Conservation (phyloP, 1,140 invertebrate genomes). For the Apis florea region DNA sequence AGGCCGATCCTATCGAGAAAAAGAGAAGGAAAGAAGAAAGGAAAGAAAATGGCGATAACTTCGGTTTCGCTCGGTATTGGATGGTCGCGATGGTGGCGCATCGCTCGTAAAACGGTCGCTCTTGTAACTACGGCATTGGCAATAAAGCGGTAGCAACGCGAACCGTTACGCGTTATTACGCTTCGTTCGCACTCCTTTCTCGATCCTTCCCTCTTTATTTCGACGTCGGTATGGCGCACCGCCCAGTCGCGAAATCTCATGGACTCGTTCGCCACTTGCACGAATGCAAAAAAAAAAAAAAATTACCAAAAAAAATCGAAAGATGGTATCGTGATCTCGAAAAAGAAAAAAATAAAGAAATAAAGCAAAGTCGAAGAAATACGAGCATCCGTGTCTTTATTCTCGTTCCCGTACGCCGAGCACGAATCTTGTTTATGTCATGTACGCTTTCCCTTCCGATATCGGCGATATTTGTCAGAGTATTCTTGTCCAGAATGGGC, state of each 20-base stretch:
- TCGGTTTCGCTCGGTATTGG: constrained; percentile 13
- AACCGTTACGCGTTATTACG: constrained; percentile 53
- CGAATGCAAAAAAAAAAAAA: too few species aligned
- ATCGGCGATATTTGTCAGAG: constrained; percentile 64
- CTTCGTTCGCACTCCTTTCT: background rate
- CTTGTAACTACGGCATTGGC: constrained; percentile 40
- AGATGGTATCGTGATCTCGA: background rate
- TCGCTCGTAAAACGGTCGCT: constrained; percentile 50
- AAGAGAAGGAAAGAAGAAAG: background rate
- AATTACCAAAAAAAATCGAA: too few species aligned
- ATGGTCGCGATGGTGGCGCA: constrained; percentile 18
- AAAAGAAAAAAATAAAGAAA: background rate
- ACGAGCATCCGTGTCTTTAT: constrained; percentile 28
- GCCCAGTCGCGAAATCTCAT: too few species aligned
- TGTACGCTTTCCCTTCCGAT: constrained; percentile 65
- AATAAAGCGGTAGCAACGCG: constrained; percentile 42
- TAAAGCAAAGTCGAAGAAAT: constrained; percentile 43
- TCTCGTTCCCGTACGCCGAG: constrained; percentile 42
- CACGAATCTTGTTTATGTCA: constrained; percentile 68
- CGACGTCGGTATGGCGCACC: background rate
- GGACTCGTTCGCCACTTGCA: background rate
- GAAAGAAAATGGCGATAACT: constrained; percentile 54
- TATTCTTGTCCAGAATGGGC: constrained; percentile 49
- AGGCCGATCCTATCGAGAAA: constrained; percentile 14
- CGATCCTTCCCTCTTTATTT: constrained; percentile 28